Evolutionary conservation across 2,113 vertebrate species (phyloP), one percentile per base, ranked within the genome.

Genomic region (Furnarius figulus): DNA sequence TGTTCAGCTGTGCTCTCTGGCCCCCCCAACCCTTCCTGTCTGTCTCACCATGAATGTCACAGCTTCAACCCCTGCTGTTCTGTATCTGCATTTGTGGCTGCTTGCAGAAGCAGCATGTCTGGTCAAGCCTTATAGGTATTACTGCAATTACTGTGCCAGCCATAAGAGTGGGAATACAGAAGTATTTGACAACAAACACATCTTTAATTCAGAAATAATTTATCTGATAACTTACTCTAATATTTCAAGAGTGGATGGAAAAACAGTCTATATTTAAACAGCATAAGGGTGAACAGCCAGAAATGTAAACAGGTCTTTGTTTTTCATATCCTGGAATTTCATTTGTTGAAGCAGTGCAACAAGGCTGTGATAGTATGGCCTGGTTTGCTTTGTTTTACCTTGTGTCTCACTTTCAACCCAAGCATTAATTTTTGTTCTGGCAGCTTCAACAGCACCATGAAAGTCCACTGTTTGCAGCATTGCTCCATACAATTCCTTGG

Each of bases 401-500:
- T 97, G 96, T 33, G 98, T 98, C 79, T 98, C 96, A 76, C 55
- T 97, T 93, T 98, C 98, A 79, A 98, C 97, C 97, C 97, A 98
- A 90, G 82, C 70, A 46, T 98, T 98, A 87, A 98, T 98, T 90
- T 95, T 76, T 89, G 93, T 80, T 89, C 98, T 98, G 52, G 97
- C 85, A 8, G 92, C 87, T 85, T 98, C 98, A 16, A 78, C 22
- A 68, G 96, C 89, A 75, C 92, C 90, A 8, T 30, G 92, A 71
- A 98, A 98, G 86, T 98, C 97, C 47, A 98, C 72, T 61, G 91
- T 96, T 94, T 98, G 94, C 5, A 97, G 23, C 2, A 95, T 85
- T 4, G 98, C 97, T 85, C 97, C 94, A 73, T 98, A 98, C 19
- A 98, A 97, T 17, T 97, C 71, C 78, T 95, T 91, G 59, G 92